Evolutionary conservation across 2,888 invertebrate genomes (phyloP), one percentile per base, ranked within the genome.

Genomic region (Protonemura montana): DNA sequence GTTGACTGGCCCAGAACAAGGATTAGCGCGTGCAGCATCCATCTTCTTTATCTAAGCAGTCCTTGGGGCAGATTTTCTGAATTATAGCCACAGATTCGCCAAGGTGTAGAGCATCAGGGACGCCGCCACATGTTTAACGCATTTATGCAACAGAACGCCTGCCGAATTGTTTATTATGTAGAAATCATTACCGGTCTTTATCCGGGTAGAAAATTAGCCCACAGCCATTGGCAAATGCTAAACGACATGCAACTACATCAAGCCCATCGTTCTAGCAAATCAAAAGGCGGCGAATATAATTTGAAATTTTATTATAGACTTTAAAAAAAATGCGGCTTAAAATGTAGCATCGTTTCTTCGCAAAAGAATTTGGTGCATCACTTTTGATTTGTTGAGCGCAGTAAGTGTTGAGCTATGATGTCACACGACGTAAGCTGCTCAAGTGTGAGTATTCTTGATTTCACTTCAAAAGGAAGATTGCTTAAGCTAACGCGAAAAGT

Each of bases 211-310:
- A 21, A 59, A 59, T 59, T 59, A 59, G 59, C 59, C 59, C 59
- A 59, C 59, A 59, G 59, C 59, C 59, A 59, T 59, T 59, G 59
- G 59, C 59, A 21, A 59, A 21, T 21, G 59, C 59, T 59, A 59
- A 59, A 59, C 59, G 59, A 59, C 59, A 59, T 21, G 59, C 59
- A 13, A 3, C 16, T 2, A 59, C 7, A 10, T 3, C 59, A 21
- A 81, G 27, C 81, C 81, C 81, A 81, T 29, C 30, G 81, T 13
- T 3, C 30, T 81, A 30, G 81, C 81, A 81, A 81, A 81, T 81
- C 81, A 81, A 81, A 81, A 81, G 81, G 81, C 81, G 81, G 81
- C 81, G 81, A 29, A 27, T 10, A 30, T 21, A 81, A 81, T 81
- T 81, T 81, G 27, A 81, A 81, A 27, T 59, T 59, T 81, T 81